Evolutionary conservation across 2,113 vertebrate species (phyloP), one percentile per base, ranked within the genome.

Genomic region (Antechinus flavipes): DNA sequence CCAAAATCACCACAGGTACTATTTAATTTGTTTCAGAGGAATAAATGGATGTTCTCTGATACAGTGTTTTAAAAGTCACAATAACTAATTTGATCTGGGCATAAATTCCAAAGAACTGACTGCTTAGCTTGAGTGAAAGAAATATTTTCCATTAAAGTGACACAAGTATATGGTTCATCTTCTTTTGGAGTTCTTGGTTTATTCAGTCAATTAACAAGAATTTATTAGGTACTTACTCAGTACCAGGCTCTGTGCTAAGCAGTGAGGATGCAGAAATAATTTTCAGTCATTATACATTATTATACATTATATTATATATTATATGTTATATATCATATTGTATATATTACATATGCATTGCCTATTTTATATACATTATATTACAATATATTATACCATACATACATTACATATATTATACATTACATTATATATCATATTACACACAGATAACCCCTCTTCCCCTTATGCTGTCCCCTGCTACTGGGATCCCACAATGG

Each of bases 1-100:
- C 49, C 91, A 76, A 27, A 90, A 1, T 95, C 54, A 90, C 47
- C 10, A 30, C 23, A 61, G 24, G 58, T 19, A 95, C 54, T n/a
- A 56, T 91, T 93, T 96, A 42, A 68, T 93, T 35, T 90, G 94
- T 91, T 76, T 93, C 91, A 24, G 91, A 76, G 89, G 0, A 9
- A 54, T 54, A 46, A 42, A 9, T 61, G 30, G 22, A 19, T 84
- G 35, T 84, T 8, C 68, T 23, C n/a, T 84, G 35, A 84, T 42
- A 42, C 35, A 84, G n/a, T 84, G 7, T 42, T 84, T 84, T 23
- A 84, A 42, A 76, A 42, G n/a, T 42, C 68, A 84, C n/a, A n/a
- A 16, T 84, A 84, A 84, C 68, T 84, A 84, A 8, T 35, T 84
- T 84, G 68, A 84, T 84, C 19, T 84, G 16, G 35, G 68, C n/a